These are phyloP conservation scores for Hystrix brachyura DNA, from an alignment of 2,113 vertebrate genomes.

Conservation along the genomic window DNA sequence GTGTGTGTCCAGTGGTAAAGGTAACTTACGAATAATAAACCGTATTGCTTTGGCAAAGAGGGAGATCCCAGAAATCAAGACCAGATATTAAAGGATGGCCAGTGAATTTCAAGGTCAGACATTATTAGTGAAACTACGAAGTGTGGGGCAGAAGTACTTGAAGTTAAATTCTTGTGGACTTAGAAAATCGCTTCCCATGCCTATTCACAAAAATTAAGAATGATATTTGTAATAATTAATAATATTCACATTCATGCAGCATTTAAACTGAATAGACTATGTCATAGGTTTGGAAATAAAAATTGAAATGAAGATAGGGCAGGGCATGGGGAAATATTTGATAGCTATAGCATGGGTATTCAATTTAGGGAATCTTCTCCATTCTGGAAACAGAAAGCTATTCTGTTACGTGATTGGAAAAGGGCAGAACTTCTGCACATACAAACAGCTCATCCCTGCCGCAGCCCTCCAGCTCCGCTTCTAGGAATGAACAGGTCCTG, in stretches of 20 bases:
- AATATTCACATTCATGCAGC: background rate
- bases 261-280: background rate
- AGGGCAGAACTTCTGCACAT: constrained; percentile 43
- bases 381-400: background rate
- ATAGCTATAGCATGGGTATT: background rate
- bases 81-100: background rate
- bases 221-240: background rate
- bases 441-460: background rate
- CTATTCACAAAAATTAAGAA: background rate
- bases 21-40: background rate
- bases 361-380: background rate
- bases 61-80: background rate
- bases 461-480: constrained; percentile 23
- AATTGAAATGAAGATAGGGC: background rate
- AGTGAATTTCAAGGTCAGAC: background rate
- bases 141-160: background rate
- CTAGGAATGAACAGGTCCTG: constrained; percentile 48
- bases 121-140: background rate
- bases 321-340: background rate
- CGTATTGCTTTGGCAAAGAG: background rate
- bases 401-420: background rate
- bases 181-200: background rate
- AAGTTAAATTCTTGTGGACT: background rate
- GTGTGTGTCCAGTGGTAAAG: background rate
- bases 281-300: background rate